These are phyloP conservation scores for Aspidiotus rigidus DNA, from an alignment of 2,888 invertebrate genomes.

Conservation along the genomic window DNA sequence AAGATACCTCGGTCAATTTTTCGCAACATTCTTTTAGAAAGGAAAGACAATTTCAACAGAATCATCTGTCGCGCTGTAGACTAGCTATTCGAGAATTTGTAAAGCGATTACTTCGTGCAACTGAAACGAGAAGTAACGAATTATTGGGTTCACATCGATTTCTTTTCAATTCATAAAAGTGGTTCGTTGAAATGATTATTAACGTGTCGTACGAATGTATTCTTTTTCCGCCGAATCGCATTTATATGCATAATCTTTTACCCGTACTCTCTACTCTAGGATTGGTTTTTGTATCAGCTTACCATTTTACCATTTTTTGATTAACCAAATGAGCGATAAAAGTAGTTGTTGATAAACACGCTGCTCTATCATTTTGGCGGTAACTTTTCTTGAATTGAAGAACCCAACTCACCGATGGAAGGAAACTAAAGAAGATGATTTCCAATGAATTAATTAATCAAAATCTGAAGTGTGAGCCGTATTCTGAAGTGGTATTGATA, in stretches of 20 bases:
- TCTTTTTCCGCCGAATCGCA: neutral
- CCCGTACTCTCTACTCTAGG: too few relatives aligned
- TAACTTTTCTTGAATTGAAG: slow-evolving; percentile 91
- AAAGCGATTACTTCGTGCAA: slow-evolving; percentile 92
- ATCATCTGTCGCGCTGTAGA: slow-evolving; percentile 93
- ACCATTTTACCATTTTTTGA: slow-evolving; percentile 77
- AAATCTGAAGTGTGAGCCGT: neutral
- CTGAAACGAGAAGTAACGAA: slow-evolving; percentile 39
- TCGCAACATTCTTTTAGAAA: slow-evolving; percentile 95
- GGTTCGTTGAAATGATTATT: too few relatives aligned
- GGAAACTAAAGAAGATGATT: slow-evolving; percentile 55
- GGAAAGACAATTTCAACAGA: slow-evolving; percentile 92
- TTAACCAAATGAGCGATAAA: slow-evolving; percentile 97
- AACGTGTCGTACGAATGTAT: too few relatives aligned
- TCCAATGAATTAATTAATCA: neutral
- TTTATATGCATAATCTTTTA: too few relatives aligned
- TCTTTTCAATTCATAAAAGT: neutral
- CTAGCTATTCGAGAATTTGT: slow-evolving; percentile 82
- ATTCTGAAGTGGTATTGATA: slow-evolving; percentile 54
- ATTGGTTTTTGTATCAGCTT: slow-evolving; percentile 36
- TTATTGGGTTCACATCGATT: neutral
- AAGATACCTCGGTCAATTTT: slow-evolving; percentile 77
- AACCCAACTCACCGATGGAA: slow-evolving; percentile 85
- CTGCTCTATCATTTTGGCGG: slow-evolving; percentile 81
- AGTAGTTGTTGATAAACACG: slow-evolving; percentile 80